Conservation (phyloP, 2,113 vertebrate genomes). For the Emydocephalus ijimae region DNA sequence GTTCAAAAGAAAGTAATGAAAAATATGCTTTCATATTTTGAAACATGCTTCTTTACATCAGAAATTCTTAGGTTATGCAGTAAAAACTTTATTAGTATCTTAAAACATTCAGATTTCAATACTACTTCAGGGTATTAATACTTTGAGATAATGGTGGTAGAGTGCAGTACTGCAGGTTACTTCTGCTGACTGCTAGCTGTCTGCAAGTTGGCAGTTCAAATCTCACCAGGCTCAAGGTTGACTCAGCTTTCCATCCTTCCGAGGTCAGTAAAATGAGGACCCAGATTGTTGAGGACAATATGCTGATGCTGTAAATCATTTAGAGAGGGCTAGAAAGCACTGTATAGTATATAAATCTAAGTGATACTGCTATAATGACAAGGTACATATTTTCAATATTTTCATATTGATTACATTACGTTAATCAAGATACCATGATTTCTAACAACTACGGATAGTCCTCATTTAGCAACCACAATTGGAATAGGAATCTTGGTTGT, state of each 20-base stretch:
- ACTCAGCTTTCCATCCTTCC: too few species aligned
- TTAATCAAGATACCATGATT: background rate
- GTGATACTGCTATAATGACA: background rate
- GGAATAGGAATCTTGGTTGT: background rate
- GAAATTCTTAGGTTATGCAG: background rate
- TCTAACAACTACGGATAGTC: background rate
- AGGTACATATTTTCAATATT: background rate
- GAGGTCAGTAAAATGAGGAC: too few species aligned
- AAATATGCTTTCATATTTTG: background rate
- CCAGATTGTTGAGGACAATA: too few species aligned
- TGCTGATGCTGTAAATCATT: too few species aligned
- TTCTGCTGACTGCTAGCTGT: too few species aligned
- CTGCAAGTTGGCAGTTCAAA: too few species aligned
- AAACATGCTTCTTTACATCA: background rate
- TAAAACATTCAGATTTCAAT: background rate
- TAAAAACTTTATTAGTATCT: background rate
- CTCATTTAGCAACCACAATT: background rate
- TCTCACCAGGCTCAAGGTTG: too few species aligned
- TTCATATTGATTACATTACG: background rate
- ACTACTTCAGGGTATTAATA: background rate
- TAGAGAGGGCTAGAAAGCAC: too few species aligned
- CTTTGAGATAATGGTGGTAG: background rate
- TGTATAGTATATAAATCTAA: too few species aligned
- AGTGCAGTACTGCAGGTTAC: too few species aligned
- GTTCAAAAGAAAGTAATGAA: background rate